These are phyloP conservation scores for Narcine bancroftii DNA, from an alignment of 2,113 vertebrate species.

Conservation along the genomic window DNA sequence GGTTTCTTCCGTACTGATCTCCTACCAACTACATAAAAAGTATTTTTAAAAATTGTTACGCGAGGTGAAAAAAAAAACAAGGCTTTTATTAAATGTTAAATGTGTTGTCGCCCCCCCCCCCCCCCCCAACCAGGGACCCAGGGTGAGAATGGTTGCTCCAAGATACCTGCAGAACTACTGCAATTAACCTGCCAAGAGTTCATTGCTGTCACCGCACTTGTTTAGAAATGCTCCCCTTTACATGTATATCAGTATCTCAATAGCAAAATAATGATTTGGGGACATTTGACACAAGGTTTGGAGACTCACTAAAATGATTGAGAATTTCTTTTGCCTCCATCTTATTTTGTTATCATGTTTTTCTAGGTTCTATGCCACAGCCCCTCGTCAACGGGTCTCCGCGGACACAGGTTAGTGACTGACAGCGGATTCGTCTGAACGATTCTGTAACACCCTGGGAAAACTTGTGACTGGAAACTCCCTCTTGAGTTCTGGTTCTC, in stretches of 20 bases:
- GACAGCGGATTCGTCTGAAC: background rate
- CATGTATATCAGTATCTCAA: background rate
- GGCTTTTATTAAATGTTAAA: too few species aligned
- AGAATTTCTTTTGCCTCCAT: background rate
- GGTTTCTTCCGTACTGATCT: too few species aligned
- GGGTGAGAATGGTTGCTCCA: background rate
- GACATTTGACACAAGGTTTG: background rate
- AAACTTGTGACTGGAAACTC: background rate
- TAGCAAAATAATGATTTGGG: background rate
- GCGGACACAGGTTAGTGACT: constrained; percentile 51
- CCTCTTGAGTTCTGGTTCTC: background rate
- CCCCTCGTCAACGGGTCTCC: constrained; percentile 55
- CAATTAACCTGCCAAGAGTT: background rate
- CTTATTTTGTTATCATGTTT: background rate
- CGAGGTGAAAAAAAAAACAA: too few species aligned
- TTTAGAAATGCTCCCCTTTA: background rate
- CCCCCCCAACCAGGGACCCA: too few species aligned
- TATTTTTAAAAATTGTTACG: too few species aligned
- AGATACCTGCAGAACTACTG: background rate
- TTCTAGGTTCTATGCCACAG: constrained; percentile 57
- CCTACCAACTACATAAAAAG: too few species aligned
- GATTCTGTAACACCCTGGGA: background rate
- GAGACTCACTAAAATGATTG: background rate
- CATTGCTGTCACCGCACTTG: background rate
- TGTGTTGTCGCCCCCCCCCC: too few species aligned